Conservation (phyloP, 2,888 invertebrate genomes). For the Hedya salicella region DNA sequence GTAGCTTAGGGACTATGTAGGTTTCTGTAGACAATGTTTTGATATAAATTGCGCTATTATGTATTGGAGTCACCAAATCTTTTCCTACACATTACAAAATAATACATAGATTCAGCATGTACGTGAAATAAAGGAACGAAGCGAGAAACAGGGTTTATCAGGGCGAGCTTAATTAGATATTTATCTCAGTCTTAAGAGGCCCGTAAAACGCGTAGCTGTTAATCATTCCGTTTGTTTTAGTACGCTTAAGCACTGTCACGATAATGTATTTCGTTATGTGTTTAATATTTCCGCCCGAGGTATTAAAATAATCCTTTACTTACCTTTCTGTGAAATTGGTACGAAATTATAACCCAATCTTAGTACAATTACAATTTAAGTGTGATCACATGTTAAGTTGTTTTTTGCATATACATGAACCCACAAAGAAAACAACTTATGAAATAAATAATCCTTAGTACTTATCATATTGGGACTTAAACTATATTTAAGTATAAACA, state of each 20-base stretch:
- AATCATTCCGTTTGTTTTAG: constrained; percentile 38
- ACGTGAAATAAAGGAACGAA: constrained; percentile 10
- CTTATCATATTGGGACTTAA: too few species aligned
- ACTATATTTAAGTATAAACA: too few species aligned
- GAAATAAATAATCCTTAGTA: too few species aligned
- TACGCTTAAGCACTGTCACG: constrained; percentile 33
- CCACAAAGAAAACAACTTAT: too few species aligned
- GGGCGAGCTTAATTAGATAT: constrained; percentile 40
- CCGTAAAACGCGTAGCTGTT: constrained; percentile 35
- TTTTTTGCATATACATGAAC: too few species aligned
- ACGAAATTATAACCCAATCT: not conserved
- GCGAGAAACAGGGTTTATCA: constrained; percentile 31
- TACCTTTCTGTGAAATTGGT: not conserved
- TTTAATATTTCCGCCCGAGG: constrained; percentile 18
- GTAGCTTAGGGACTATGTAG: too few species aligned
- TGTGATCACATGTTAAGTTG: too few species aligned
- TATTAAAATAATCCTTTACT: not conserved
- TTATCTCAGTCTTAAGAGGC: constrained; percentile 39
- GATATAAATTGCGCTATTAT: not conserved
- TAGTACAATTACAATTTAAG: too few species aligned
- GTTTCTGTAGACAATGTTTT: not conserved
- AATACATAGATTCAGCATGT: not conserved
- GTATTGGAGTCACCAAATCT: not conserved
- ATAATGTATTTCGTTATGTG: constrained; percentile 28
- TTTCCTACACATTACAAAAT: not conserved